phyloP scores from a whole-genome alignment of 2,888 invertebrate genomes.

The Thera britannica region DNA sequence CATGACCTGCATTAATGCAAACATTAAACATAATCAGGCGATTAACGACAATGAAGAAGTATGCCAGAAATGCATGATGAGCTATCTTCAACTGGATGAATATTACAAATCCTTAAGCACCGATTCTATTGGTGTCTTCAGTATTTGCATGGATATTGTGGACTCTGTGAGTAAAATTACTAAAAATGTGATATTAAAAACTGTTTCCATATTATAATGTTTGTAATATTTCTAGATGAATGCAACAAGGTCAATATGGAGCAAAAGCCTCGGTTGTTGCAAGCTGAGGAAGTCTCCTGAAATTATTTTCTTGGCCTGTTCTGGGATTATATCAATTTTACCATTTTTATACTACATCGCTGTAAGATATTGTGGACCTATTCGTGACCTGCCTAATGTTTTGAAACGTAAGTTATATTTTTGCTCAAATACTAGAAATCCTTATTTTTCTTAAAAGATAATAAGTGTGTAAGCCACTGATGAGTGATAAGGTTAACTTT shows the following conservation, averaged over 20 bases:
- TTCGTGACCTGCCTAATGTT: conserved; percentile 75
- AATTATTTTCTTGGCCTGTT: conserved; percentile 81
- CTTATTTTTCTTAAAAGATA: too few relatives aligned
- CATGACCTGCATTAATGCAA: conserved; percentile 66
- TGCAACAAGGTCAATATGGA: conserved; percentile 86
- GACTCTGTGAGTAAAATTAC: conserved; percentile 82
- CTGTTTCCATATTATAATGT: not conserved
- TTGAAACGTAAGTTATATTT: conserved; percentile 68
- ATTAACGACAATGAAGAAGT: conserved; percentile 63
- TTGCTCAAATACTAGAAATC: too few relatives aligned
- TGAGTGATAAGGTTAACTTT: too few relatives aligned
- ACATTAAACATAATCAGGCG: conserved; percentile 47
- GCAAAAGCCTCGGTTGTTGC: conserved; percentile 84
- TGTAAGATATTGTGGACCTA: conserved; percentile 79
- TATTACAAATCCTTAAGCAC: conserved; percentile 84
- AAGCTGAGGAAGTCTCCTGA: conserved; percentile 83
- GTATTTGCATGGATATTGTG: conserved; percentile 88
- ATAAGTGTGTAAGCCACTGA: too few relatives aligned
- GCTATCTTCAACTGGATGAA: conserved; percentile 81
- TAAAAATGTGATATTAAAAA: too few relatives aligned
- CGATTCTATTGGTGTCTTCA: conserved; percentile 83
- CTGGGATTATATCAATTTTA: conserved; percentile 77
- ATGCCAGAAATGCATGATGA: conserved; percentile 82
- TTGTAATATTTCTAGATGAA: conserved; percentile 83
- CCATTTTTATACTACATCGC: conserved; percentile 85